Base-by-base conservation (phyloP, 2,888 invertebrate species). In the Dioctria linearis region DNA sequence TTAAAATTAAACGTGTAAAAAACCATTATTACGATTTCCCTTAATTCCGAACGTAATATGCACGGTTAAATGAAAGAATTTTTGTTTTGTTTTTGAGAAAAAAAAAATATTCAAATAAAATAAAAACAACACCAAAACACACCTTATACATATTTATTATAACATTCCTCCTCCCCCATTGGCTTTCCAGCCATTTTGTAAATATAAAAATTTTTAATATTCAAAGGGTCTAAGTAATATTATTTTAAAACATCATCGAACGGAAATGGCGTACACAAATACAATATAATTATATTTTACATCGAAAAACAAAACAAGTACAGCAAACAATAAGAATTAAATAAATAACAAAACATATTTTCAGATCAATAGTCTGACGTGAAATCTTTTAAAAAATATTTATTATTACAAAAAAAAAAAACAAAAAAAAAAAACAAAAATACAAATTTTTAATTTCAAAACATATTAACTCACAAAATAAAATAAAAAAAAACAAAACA, bases 61-160 rank as follows among this genome's bases (percentile, higher is more conserved):
- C 25, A 25, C 25, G 25, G 25, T 25, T 25, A 25, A 25, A 25
- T 25, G 0, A 25, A 25, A 51, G 6, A 9, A 51, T 51, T 9
- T 9, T 51, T 51, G 51, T 51, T 9, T 59, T n/a, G 59, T 59
- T 59, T 59, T 59, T n/a, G 51, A 51, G n/a, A 51, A 51, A 51
- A 11, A 2, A 11, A 51, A 51, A 51, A 11, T 51, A 11, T 49
- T 49, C 2, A 51, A 6, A 11, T 2, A 2, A 51, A 51, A 51
- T 51, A 51, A 51, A 11, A 51, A 51, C 6, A 51, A 51, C 51
- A 51, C 51, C 51, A 51, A 51, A 51, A 51, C 51, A 51, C 2
- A 2, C 51, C 11, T 51, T 65, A 6, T 66, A 11, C 11, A 40
- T 59, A n/a, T 59, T 59, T 59, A 66, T 13, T 11, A 8, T 40